Conservation (phyloP, 1,140 invertebrate genomes). For the Diabrotica virgifera region DNA sequence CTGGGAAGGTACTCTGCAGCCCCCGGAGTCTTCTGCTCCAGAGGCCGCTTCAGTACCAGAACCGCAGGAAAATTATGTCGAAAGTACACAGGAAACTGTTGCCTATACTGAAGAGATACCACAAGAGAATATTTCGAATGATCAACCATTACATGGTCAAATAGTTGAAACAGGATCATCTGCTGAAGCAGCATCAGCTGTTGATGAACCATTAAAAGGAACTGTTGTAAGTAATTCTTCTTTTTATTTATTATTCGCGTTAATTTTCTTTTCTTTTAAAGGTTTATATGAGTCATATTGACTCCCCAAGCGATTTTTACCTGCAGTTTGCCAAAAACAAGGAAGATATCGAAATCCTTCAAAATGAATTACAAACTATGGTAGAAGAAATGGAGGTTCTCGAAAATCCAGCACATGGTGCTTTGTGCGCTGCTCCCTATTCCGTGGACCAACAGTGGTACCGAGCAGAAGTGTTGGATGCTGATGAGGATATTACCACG, state of each 20-base stretch:
- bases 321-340: constrained; percentile 56
- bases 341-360: constrained; percentile 54
- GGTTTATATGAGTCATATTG: constrained; percentile 61
- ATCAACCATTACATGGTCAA: no score
- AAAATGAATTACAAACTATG: constrained; percentile 59
- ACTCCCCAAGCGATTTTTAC: constrained; percentile 66
- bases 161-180: no score
- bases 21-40: constrained; percentile 2
- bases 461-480: constrained; percentile 73
- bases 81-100: neutral
- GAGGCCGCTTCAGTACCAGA: neutral
- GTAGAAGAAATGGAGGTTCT: constrained; percentile 52
- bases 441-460: constrained; percentile 75
- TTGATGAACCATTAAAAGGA: no score
- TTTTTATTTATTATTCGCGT: neutral
- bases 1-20: constrained; percentile 34
- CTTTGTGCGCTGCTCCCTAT: constrained; percentile 69
- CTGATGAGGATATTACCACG: constrained; percentile 65
- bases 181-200: no score
- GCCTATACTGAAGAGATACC: no score
- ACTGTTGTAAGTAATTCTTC: no score
- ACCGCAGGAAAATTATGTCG: neutral
- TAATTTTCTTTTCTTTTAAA: constrained; percentile 8
- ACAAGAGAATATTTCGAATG: no score
- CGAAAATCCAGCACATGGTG: constrained; percentile 57